Percentiles rank a stretch among this genome's conserved stretches.
Conservation (phyloP, 2,797 vertebrate genomes). For the Pseudochirops corinnae region DNA sequence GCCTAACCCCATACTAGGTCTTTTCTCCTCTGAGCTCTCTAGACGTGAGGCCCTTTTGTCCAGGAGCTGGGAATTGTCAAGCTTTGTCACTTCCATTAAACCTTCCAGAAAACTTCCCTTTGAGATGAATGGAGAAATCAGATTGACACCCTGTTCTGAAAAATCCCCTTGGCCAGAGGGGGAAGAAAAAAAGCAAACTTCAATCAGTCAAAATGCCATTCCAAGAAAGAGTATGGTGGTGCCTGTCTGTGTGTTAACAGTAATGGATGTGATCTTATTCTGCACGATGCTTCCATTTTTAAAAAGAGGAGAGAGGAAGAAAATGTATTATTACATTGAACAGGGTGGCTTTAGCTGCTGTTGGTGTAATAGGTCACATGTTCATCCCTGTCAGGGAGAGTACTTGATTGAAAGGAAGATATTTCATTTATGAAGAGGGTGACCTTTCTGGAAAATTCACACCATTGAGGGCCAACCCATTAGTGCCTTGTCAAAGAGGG, state of each 20-base stretch:
- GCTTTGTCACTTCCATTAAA: background rate
- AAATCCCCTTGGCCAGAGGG: conserved; percentile 32
- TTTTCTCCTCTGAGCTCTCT: background rate
- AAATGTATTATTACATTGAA: conserved; percentile 1
- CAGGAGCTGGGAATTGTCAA: background rate
- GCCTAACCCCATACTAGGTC: background rate
- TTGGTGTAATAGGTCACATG: conserved; percentile 65
- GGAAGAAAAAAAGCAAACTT: conserved; percentile 51
- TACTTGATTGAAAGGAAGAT: conserved; percentile 70
- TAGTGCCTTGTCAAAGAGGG: conserved; percentile 61
- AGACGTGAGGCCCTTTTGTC: background rate
- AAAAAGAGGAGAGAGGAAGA: background rate
- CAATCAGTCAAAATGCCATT: conserved; percentile 61
- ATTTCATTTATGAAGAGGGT: conserved; percentile 56
- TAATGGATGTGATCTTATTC: conserved; percentile 72
- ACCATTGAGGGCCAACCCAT: conserved; percentile 52
- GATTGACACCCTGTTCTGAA: conserved; percentile 35
- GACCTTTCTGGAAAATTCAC: conserved; percentile 67
- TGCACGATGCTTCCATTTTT: conserved; percentile 67
- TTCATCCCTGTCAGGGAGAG: conserved; percentile 52
- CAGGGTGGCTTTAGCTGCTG: conserved; percentile 25
- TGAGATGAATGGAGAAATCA: conserved; percentile 53
- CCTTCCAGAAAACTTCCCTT: background rate
- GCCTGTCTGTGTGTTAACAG: conserved; percentile 65
- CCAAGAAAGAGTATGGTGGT: conserved; percentile 46